Base-by-base conservation (phyloP, 2,797 vertebrate genomes). In the Halcyon leucocephala region DNA sequence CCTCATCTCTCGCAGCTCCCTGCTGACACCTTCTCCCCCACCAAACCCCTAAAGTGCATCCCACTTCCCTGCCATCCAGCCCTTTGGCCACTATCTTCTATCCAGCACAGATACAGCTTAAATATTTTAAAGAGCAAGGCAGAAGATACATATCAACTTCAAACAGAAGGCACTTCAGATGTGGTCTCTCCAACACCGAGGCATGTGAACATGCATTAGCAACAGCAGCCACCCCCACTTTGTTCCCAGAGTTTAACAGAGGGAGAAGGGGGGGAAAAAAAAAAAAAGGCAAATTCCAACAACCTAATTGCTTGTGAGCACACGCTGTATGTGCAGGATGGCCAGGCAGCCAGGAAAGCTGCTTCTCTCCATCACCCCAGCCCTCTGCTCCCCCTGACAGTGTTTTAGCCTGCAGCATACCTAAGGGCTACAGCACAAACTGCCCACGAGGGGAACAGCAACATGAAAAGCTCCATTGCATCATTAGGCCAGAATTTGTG, bases 401-500 rank as follows among this genome's bases (percentile, higher is more conserved):
- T 55, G 55, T n/a, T 91, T 92, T 93, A 92, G 95, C 96, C 95
- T 85, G 91, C 39, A 91, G 97, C 95, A 29, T 73, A 86, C 83
- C 82, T 66, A 74, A 91, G 52, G 91, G 91, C 90, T 91, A 76
- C 77, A 85, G 83, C 85, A 85, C 70, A 95, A 80, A 74, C 87
- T 96, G 90, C 83, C 95, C 94, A 89, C 7, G 20, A 97, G 90
- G 86, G 93, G 51, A 80, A 83, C 89, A 96, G 84, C 90, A 51
- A 94, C 93, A 87, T 88, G 62, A 97, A 97, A 95, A 48, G 57
- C 78, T 92, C 82, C 83, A 41, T 57, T 54, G 16, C 91, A 97
- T 96, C 95, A 96, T 97, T 97, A 97, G 96, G 86, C 70, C 79
- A 81, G 87, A 94, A 90, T 91, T 66, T 94, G 85, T 81, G 89